phyloP scores from a whole-genome alignment of 2,888 invertebrate genomes.

The Eupithecia centaureata region DNA sequence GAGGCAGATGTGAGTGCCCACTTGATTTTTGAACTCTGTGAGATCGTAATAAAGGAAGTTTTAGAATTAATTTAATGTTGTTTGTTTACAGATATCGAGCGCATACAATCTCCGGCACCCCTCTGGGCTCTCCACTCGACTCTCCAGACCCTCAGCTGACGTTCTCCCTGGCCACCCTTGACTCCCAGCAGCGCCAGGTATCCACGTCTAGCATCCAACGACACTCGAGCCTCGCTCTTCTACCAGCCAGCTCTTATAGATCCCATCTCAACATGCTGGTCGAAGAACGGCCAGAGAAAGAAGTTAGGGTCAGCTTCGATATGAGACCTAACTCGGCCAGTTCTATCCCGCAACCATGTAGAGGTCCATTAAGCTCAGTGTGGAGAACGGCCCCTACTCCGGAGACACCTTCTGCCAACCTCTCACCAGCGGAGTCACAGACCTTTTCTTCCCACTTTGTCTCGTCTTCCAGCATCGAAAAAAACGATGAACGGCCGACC shows the following conservation, averaged over 20 bases:
- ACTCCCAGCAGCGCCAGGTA: conserved; percentile 86
- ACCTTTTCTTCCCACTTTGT: conserved; percentile 87
- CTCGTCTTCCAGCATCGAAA: conserved; percentile 78
- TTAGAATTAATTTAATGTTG: background rate
- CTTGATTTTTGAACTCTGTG: background rate
- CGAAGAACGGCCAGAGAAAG: conserved; percentile 76
- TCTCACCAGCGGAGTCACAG: conserved; percentile 84
- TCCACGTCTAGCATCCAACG: conserved; percentile 82
- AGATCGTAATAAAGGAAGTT: background rate
- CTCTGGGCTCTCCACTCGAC: conserved; percentile 92
- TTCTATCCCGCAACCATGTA: conserved; percentile 67
- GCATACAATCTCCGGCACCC: conserved; percentile 91
- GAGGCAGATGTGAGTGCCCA: conserved; percentile 90
- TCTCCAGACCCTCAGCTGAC: conserved; percentile 89
- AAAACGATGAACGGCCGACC: conserved; percentile 71
- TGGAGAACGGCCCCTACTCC: conserved; percentile 84
- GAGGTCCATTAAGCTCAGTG: conserved; percentile 75
- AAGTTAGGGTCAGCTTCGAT: conserved; percentile 78
- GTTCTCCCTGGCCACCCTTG: conserved; percentile 85
- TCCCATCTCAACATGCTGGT: conserved; percentile 80
- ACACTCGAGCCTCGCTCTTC: conserved; percentile 75
- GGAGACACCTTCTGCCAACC: conserved; percentile 88
- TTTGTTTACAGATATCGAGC: conserved; percentile 88
- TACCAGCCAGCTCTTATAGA: conserved; percentile 79
- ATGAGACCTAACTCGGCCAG: conserved; percentile 69